Conservation (phyloP, 23 tunicate species). For the Clavelina lepadiformis region DNA sequence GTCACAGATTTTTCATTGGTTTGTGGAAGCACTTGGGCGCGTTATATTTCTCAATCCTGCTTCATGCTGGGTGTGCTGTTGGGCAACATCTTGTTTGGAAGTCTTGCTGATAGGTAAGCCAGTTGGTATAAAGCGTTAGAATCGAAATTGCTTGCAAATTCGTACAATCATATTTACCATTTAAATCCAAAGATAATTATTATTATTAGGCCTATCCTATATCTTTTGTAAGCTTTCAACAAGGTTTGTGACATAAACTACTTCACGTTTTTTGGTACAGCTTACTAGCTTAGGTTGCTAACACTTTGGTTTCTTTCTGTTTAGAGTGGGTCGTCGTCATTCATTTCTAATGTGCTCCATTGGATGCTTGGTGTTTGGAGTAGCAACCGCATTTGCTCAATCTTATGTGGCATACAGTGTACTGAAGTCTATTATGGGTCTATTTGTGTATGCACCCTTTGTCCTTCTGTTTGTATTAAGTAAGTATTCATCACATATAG, state of each 20-base stretch:
- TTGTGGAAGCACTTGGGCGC: constrained; percentile 30
- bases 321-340: constrained; percentile 33
- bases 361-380: constrained; percentile 16
- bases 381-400: constrained; percentile 15
- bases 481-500: not conserved
- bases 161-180: too few species aligned
- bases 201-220: too few species aligned
- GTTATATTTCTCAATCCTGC: constrained; percentile 32
- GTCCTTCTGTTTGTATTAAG: constrained; percentile 31
- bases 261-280: too few species aligned
- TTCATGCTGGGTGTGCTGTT: constrained; percentile 48
- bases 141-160: too few species aligned
- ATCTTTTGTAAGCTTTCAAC: too few species aligned
- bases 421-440: constrained; percentile 11
- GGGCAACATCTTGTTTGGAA: constrained; percentile 33
- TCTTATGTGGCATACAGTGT: constrained; percentile 10
- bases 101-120: constrained; percentile 38
- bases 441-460: constrained; percentile 20
- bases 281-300: too few species aligned
- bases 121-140: too few species aligned
- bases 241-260: too few species aligned
- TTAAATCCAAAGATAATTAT: too few species aligned
- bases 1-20: constrained; percentile 46
- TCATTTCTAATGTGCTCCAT: constrained; percentile 17
- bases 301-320: not conserved